Base-by-base conservation (phyloP, 2,113 vertebrate genomes). In the Myotis davidii region DNA sequence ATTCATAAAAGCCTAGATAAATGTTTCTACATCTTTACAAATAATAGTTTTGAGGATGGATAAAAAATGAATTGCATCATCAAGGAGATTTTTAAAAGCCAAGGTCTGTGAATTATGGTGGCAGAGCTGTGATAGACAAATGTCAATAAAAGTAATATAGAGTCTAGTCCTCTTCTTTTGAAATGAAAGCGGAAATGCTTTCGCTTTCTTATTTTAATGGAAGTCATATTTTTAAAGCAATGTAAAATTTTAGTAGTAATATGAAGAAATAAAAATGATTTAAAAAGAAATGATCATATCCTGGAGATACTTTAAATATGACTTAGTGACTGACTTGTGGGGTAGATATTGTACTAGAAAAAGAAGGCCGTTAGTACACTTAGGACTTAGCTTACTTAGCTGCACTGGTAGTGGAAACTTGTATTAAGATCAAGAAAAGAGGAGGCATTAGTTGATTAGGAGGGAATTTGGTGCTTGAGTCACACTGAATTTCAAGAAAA, bases 201-300 rank as follows among this genome's bases (percentile, higher is more conserved):
- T 85, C 20, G 70, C 13, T 72, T 91, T 9, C 16, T 78, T 27
- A 84, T 72, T 86, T 94, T 74, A 54, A 73, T 9, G 65, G 17
- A 93, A 93, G 7, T 34, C 65, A 9, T 83, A 61, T 45, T 83
- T 95, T 79, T 59, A 89, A 16, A 89, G 52, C 3, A 78, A 94
- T 83, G 11, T 59, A 74, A 73, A 89, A 20, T 89, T 87, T 78
- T 27, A 48, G 9, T 59, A 74, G 8, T 42, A 32, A 87, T 79
- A 61, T 48, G 32, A 90, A 2, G 17, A 79, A 84, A 39, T 82
- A 91, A 77, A 29, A 85, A 86, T 37, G n/a, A 56, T 69, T 81
- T 85, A 48, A 18, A 34, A 89, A 59, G 64, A 65, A 84, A 12
- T 21, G 7, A 67, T 78, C 12, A 67, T 29, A 54, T 42, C 27